Percentiles rank a stretch among this genome's conserved stretches.
Evolutionary conservation across 2,888 invertebrate species (phyloP).

Genomic region (Tetragonula carbonaria): DNA sequence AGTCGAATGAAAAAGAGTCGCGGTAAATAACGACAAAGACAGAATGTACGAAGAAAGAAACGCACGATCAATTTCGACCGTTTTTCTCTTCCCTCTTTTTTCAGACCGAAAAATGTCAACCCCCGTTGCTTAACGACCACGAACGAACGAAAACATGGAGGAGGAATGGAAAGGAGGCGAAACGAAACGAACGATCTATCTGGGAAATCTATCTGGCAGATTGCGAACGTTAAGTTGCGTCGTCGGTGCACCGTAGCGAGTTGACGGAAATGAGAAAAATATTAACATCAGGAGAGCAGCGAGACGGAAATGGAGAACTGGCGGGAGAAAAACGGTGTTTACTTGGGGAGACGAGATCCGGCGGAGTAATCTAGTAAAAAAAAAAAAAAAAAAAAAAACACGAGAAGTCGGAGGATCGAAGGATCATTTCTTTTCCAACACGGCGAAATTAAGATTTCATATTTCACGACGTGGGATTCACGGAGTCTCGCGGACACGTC

Average conservation of each 20-base stretch:
- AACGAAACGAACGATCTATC: slow-evolving; percentile 19
- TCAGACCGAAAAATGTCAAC: neutral
- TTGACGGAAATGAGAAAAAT: slow-evolving; percentile 61
- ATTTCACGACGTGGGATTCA: neutral
- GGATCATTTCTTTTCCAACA: slow-evolving; percentile 34
- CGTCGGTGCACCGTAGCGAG: neutral
- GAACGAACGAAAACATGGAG: neutral
- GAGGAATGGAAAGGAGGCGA: too few relatives aligned
- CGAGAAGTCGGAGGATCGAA: slow-evolving; percentile 23
- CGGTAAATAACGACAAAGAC: too few relatives aligned
- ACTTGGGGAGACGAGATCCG: slow-evolving; percentile 25
- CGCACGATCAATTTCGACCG: neutral
- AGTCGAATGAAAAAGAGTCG: too few relatives aligned
- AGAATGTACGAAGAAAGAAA: too few relatives aligned
- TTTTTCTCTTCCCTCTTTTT: neutral
- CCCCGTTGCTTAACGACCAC: neutral
- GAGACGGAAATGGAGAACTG: slow-evolving; percentile 39
- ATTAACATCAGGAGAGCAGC: slow-evolving; percentile 58
- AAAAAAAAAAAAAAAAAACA: neutral
- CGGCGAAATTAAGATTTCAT: slow-evolving; percentile 24
- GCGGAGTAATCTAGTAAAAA: slow-evolving; percentile 52
- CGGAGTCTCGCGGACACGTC: neutral
- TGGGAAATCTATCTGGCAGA: slow-evolving; percentile 13
- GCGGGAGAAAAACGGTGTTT: slow-evolving; percentile 48
- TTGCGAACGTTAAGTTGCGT: slow-evolving; percentile 46